These are phyloP conservation scores for Thereva nobilitata DNA, from an alignment of 2,888 invertebrate genomes.

Conservation along the genomic window DNA sequence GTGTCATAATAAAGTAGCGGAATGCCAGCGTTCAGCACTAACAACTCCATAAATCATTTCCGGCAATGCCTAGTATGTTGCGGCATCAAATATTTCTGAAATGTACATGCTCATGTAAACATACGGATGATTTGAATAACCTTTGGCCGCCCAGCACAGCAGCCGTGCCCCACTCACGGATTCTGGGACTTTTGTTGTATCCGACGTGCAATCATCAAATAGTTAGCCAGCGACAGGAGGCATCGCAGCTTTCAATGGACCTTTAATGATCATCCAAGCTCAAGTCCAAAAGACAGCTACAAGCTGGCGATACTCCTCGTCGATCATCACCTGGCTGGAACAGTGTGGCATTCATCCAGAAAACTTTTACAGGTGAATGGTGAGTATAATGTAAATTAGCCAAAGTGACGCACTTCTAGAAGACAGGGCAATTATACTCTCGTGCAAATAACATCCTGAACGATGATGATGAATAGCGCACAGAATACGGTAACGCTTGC, in stretches of 20 bases:
- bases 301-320: conserved; percentile 15
- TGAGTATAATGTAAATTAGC: conserved; percentile 28
- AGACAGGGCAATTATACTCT: conserved; percentile 20
- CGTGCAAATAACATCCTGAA: conserved; percentile 14
- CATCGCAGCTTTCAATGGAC: too few relatives aligned
- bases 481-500: conserved; percentile 5
- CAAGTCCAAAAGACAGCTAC: conserved; percentile 2
- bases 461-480: conserved; percentile 21
- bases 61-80: background rate
- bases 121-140: conserved; percentile 1
- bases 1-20: background rate
- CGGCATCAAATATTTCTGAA: background rate
- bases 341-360: background rate
- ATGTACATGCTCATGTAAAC: background rate
- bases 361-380: conserved; percentile 25
- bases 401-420: conserved; percentile 18
- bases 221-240: conserved; percentile 1
- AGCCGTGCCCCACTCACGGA: background rate
- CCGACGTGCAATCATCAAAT: conserved; percentile 3
- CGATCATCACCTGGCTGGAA: conserved; percentile 18
- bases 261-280: too few relatives aligned
- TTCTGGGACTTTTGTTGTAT: background rate
- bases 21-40: background rate
- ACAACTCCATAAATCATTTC: conserved; percentile 9
- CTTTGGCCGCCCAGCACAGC: background rate